phyloP scores from a whole-genome alignment of 2,888 invertebrate genomes.

The Epicampocera succincta region DNA sequence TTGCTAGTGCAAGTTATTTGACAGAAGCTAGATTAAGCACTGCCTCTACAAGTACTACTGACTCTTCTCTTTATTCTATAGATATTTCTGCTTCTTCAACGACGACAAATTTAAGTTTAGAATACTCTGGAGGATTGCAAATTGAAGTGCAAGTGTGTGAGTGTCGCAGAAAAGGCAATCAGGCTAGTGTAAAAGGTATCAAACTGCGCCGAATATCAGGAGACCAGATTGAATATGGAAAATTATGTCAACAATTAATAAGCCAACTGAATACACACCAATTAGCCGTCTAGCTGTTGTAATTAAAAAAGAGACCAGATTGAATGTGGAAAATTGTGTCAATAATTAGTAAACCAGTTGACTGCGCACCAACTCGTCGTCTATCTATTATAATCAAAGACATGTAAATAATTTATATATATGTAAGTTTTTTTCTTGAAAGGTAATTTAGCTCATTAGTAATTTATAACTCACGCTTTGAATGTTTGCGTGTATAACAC shows the following conservation, averaged over 20 bases:
- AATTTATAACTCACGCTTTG: no score
- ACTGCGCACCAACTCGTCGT: slow-evolving; percentile 84
- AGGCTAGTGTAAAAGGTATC: slow-evolving; percentile 87
- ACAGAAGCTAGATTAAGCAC: slow-evolving; percentile 72
- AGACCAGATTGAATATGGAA: slow-evolving; percentile 93
- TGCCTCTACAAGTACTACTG: slow-evolving; percentile 72
- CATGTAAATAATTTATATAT: slow-evolving; percentile 3
- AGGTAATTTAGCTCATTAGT: no score
- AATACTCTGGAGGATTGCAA: slow-evolving; percentile 92
- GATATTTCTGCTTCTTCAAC: slow-evolving; percentile 55
- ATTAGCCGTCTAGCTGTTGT: slow-evolving; percentile 74
- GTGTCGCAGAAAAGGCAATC: slow-evolving; percentile 84
- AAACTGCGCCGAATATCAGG: slow-evolving; percentile 94
- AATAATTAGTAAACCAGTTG: slow-evolving; percentile 92
- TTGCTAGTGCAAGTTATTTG: slow-evolving; percentile 50
- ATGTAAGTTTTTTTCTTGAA: no score
- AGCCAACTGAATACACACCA: slow-evolving; percentile 90
- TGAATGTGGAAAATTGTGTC: slow-evolving; percentile 93
- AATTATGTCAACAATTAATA: slow-evolving; percentile 93
- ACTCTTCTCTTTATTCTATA: slow-evolving; percentile 58
- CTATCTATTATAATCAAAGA: slow-evolving; percentile 65
- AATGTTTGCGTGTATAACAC: neutral
- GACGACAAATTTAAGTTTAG: slow-evolving; percentile 85
- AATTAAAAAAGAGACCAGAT: slow-evolving; percentile 86
- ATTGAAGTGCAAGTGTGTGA: slow-evolving; percentile 92